Evolutionary conservation across 2,797 vertebrate species (phyloP), one percentile per base, ranked within the genome.

Genomic region (Rhinichthys osculus): DNA sequence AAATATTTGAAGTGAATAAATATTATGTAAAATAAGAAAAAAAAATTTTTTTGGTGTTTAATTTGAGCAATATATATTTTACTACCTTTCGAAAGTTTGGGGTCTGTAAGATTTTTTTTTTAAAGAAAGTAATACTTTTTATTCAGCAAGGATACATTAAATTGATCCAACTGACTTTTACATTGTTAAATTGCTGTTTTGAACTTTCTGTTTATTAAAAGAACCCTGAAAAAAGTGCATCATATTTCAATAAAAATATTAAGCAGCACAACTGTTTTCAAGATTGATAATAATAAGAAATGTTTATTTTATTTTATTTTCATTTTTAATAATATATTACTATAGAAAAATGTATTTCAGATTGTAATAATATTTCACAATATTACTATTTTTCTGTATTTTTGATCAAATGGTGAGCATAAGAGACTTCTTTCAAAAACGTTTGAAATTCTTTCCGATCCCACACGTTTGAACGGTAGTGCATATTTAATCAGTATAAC

Each of bases 21-120:
- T 23, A 7, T 76, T 4, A 19, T 21, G 13, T 69, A 30, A 64
- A 64, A 64, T 64, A 30, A 30, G 5, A 64, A 30, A 62, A 6
- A 14, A 64, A 2, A 6, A 0, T 2, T 27, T 27, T 27, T 6
- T 14, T 7, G 1, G 0, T 66, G 5, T 33, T 33, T 33, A 10
- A 73, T 8, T 73, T 47, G 2, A 50, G 16, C n/a, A 50, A 19
- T 19, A 7, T 17, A 66, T 66, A 66, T 17, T 66, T 3, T n/a
- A 23, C 17, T 23, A 54, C 10, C 30, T 76, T 54, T 77, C 5
- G 13, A 54, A 54, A 54, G 19, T 76, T 23, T 54, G 10, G 47
- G 72, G 27, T 52, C 9, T 7, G 47, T 35, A 13, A 6, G 27
- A 8, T 72, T 72, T 27, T 40, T 27, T 40, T 72, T 50, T 6